These are phyloP conservation scores for Halcyon senegalensis DNA, from an alignment of 2,113 vertebrate genomes.

Conservation along the genomic window DNA sequence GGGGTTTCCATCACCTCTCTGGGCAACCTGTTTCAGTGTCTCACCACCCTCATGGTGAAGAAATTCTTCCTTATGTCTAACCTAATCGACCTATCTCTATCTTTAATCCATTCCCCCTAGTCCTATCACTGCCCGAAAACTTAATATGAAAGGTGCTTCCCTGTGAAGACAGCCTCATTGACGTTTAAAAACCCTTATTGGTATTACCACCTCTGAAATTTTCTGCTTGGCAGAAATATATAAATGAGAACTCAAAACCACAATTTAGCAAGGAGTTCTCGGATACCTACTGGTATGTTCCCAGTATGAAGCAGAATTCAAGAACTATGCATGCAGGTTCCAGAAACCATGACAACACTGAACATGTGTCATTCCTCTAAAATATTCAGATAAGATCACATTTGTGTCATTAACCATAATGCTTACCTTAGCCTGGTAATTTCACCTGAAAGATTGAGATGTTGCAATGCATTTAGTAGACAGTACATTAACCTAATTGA, in stretches of 20 bases:
- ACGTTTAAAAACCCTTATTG: background rate
- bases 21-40: no score
- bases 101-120: no score
- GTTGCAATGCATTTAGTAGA: background rate
- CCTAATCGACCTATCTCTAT: no score
- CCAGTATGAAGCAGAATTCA: background rate
- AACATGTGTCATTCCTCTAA: background rate
- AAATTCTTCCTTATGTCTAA: no score
- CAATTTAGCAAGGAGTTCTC: background rate
- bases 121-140: no score
- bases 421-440: background rate
- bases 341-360: background rate
- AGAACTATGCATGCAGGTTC: background rate
- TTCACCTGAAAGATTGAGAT: background rate
- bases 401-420: background rate
- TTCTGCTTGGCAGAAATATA: background rate
- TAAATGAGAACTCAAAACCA: background rate
- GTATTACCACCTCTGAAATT: background rate
- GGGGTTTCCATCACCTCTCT: no score
- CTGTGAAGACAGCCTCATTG: background rate
- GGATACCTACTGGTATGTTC: rapidly evolving
- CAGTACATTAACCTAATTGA: background rate
- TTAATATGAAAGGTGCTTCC: background rate
- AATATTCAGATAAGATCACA: background rate
- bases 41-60: no score